Conservation (phyloP, 2,888 invertebrate species). For the Lepas anatifera region DNA sequence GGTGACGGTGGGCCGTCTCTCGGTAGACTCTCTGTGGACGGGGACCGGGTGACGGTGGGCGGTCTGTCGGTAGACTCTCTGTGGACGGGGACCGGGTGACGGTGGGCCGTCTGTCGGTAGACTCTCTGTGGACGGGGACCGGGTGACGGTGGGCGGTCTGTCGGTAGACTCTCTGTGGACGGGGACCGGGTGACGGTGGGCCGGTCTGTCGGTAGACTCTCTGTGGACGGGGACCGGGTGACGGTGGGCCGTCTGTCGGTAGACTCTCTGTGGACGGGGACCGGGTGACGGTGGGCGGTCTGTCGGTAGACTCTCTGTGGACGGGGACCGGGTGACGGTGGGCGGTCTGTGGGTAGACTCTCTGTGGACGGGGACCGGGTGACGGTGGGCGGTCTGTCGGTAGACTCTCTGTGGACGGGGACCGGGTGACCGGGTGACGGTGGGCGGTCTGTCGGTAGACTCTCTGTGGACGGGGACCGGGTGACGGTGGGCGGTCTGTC, state of each 20-base stretch:
- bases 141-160: constrained; percentile 56
- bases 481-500: too few species aligned
- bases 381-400: too few species aligned
- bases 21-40: constrained; percentile 48
- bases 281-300: constrained; percentile 78
- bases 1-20: too few species aligned
- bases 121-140: constrained; percentile 53
- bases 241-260: constrained; percentile 49
- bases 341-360: constrained; percentile 54
- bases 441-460: constrained; percentile 53
- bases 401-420: constrained; percentile 51
- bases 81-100: constrained; percentile 66
- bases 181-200: constrained; percentile 71
- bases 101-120: too few species aligned
- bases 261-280: constrained; percentile 62
- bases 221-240: constrained; percentile 55
- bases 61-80: constrained; percentile 53
- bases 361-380: constrained; percentile 62
- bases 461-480: constrained; percentile 58
- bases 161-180: constrained; percentile 53
- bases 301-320: constrained; percentile 45
- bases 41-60: constrained; percentile 58
- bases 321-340: constrained; percentile 60
- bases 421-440: constrained; percentile 57
- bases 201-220: constrained; percentile 45